Evolutionary conservation across 2,113 vertebrate species (phyloP), one percentile per base, ranked within the genome.

Genomic region (Tautogolabrus adspersus): DNA sequence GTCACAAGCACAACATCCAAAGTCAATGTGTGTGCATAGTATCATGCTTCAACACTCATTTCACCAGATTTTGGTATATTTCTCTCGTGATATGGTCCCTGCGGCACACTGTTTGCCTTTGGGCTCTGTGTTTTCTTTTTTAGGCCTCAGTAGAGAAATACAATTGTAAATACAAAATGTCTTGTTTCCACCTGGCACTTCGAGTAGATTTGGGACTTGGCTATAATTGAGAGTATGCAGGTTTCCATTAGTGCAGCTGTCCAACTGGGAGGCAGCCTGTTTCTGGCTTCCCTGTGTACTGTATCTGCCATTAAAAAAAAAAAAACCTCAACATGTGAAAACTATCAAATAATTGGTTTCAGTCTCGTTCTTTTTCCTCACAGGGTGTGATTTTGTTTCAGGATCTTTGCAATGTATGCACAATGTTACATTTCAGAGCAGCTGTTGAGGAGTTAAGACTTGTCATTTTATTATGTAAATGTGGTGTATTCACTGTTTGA

Each of bases 161-260:
- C 60, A 77, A 87, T 69, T 79, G 72, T 89, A 77, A 83, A 87
- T 86, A 82, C 63, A 70, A 54, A 76, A 65, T 74, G 56, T 67
- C 37, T 84, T 57, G 70, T 78, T 87, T 87, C 81, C 77, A 84
- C 61, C 72, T 80, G 86, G 74, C 85, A 87, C 70, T 75, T 55
- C 72, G 52, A 75, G 73, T 65, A 74, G 71, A 87, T 76, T 47
- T 85, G 77, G 78, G 84, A 63, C 60, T 78, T 77, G 54, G 66
- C 63, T 73, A 77, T 87, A 82, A 84, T 82, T 88, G 79, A 85
- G 72, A 79, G 67, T 47, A 65, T 81, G 75, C 81, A 87, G 70
- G 44, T 79, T 86, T 84, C 81, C 73, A 87, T 90, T 83, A 78
- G 66, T 69, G 21, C 81, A 77, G 77, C 60, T 72, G 81, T 84